Evolutionary conservation across 2,888 invertebrate species (phyloP).

Genomic region (Empis stercorea): DNA sequence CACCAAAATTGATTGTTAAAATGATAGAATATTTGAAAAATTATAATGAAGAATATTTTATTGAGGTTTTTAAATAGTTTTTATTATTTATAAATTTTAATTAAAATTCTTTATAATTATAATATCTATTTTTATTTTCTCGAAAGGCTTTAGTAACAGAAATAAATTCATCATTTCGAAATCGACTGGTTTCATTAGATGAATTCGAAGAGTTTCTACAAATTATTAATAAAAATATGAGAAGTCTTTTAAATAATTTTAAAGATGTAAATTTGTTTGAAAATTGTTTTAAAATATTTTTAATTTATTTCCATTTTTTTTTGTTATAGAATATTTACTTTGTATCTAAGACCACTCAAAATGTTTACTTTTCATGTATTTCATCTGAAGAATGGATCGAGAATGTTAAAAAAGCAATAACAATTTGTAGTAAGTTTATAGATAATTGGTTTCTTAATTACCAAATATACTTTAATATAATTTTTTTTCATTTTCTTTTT

Average conservation of each 20-base stretch:
- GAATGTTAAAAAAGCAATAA: conserved; percentile 47
- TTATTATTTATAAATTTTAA: neutral
- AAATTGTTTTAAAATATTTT: too few species aligned
- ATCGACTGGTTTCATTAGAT: conserved; percentile 52
- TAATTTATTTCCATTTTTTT: conserved; percentile 2
- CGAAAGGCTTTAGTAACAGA: conserved; percentile 67
- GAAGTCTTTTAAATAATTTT: conserved; percentile 27
- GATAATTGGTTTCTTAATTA: too few species aligned
- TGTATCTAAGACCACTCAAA: conserved; percentile 22
- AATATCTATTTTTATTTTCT: too few species aligned
- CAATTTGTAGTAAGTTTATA: conserved; percentile 50
- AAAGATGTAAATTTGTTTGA: conserved; percentile 15
- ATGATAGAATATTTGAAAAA: conserved; percentile 24
- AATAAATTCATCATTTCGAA: conserved; percentile 59
- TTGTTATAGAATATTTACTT: conserved; percentile 29
- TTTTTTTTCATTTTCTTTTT: neutral
- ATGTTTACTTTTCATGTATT: conserved; percentile 28
- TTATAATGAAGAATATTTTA: conserved; percentile 29
- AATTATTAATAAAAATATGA: conserved; percentile 43
- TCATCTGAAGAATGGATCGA: conserved; percentile 49
- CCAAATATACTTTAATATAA: too few species aligned
- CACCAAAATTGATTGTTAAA: conserved; percentile 33
- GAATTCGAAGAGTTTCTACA: conserved; percentile 52
- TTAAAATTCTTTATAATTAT: conserved; percentile 15
- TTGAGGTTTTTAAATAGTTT: conserved; percentile 22